A percentile compares a stretch with the other conserved stretches of the same genome.
Conservation (phyloP, 37 sponge, comb jelly and placozoan genomes). For the Spongia lamella region DNA sequence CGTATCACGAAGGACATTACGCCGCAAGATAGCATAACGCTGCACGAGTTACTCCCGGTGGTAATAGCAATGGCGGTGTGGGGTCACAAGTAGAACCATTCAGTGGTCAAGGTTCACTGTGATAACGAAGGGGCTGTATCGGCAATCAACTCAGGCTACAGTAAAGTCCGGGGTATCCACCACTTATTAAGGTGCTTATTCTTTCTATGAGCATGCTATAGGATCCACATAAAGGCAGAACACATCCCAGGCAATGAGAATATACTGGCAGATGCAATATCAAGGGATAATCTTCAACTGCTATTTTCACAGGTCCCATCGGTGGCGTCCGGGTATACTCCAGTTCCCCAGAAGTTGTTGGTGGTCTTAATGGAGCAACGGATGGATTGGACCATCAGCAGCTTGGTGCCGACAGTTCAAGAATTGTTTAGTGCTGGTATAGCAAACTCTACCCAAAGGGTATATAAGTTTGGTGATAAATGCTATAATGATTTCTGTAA, state of each 20-base stretch:
- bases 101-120: too few species aligned
- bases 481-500: conserved; percentile 17
- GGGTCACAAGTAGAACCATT: too few species aligned
- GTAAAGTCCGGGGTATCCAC: conserved; percentile 15
- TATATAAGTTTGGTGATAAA: conserved; percentile 12
- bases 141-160: not conserved
- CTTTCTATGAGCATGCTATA: conserved; percentile 25
- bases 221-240: conserved; percentile 1
- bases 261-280: conserved; percentile 38
- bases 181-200: conserved; percentile 41
- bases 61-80: too few species aligned
- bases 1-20: not conserved
- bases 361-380: not conserved
- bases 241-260: conserved; percentile 32
- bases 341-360: not conserved
- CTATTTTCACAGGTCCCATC: conserved; percentile 1
- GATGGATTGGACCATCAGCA: conserved; percentile 32
- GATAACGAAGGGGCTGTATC: too few species aligned
- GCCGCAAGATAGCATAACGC: conserved; percentile 2
- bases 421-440: conserved; percentile 19
- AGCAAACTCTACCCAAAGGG: conserved; percentile 32
- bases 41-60: conserved; percentile 29
- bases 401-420: conserved; percentile 37
- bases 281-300: conserved; percentile 18
- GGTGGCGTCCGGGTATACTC: not conserved